These are phyloP conservation scores for Rutpela maculata DNA, from an alignment of 2,888 invertebrate species.

Conservation along the genomic window DNA sequence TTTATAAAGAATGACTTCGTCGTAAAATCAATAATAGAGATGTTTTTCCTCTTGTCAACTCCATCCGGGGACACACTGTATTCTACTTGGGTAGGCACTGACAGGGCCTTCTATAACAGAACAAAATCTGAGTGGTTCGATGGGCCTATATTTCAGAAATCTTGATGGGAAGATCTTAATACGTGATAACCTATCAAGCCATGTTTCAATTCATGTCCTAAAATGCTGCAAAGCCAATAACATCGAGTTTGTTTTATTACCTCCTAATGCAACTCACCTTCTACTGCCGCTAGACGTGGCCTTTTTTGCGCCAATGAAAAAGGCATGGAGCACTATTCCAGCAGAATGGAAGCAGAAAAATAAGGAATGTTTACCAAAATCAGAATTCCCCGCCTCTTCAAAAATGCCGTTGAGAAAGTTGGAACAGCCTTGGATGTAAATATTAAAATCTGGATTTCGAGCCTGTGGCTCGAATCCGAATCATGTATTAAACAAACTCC, in stretches of 20 bases:
- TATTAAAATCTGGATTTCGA: constrained; percentile 31
- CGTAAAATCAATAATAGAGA: no score
- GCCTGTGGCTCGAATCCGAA: constrained; percentile 25
- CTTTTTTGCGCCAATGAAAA: constrained; percentile 46
- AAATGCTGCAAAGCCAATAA: constrained; percentile 43
- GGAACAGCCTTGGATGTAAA: constrained; percentile 25
- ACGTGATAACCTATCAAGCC: constrained; percentile 34
- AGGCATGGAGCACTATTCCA: constrained; percentile 39
- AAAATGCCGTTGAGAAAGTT: constrained; percentile 39
- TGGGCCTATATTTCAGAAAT: constrained; percentile 39
- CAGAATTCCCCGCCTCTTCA: constrained; percentile 41
- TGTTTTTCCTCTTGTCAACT: no score
- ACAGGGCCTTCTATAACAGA: constrained; percentile 26
- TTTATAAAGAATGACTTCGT: no score
- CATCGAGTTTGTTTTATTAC: constrained; percentile 47
- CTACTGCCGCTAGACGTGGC: constrained; percentile 47
- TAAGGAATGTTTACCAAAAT: constrained; percentile 37
- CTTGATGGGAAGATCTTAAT: constrained; percentile 37
- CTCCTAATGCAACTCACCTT: constrained; percentile 41
- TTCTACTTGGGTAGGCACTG: neutral
- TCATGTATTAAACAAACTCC: constrained; percentile 21
- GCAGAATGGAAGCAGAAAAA: constrained; percentile 41
- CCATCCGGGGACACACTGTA: no score
- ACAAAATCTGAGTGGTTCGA: constrained; percentile 14
- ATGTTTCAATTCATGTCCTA: constrained; percentile 34